These are phyloP conservation scores for Torymus tubicola DNA, from an alignment of 2,888 invertebrate species.

Conservation along the genomic window DNA sequence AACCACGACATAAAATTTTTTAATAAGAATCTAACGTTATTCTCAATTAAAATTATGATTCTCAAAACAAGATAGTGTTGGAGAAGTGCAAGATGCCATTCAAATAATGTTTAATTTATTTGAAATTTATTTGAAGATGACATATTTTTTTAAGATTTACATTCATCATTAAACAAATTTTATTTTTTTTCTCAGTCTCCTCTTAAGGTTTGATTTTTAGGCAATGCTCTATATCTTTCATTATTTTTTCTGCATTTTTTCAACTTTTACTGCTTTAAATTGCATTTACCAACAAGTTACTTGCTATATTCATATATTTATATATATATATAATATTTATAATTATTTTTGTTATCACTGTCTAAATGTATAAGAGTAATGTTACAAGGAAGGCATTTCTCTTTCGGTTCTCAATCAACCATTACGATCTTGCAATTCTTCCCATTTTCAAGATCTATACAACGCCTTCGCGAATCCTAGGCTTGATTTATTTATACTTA, in stretches of 20 bases:
- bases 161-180: constrained; percentile 25
- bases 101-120: too few species aligned
- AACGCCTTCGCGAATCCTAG: constrained; percentile 36
- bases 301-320: constrained; percentile 41
- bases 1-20: too few species aligned
- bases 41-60: constrained; percentile 1
- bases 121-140: neutral
- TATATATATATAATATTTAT: constrained; percentile 58
- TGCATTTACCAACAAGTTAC: constrained; percentile 49
- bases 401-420: constrained; percentile 35
- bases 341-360: constrained; percentile 38
- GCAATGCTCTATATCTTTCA: constrained; percentile 51
- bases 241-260: constrained; percentile 21
- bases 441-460: constrained; percentile 4
- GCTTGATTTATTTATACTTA: constrained; percentile 45
- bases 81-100: too few species aligned
- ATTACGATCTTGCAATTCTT: constrained; percentile 21
- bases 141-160: constrained; percentile 3
- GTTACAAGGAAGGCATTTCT: constrained; percentile 69
- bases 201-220: constrained; percentile 66
- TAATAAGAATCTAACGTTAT: neutral
- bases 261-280: constrained; percentile 33
- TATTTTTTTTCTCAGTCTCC: constrained; percentile 65
- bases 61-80: too few species aligned
- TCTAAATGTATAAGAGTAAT: constrained; percentile 59